Base-by-base conservation (phyloP, 2,797 vertebrate genomes). In the Trematomus bernacchii region DNA sequence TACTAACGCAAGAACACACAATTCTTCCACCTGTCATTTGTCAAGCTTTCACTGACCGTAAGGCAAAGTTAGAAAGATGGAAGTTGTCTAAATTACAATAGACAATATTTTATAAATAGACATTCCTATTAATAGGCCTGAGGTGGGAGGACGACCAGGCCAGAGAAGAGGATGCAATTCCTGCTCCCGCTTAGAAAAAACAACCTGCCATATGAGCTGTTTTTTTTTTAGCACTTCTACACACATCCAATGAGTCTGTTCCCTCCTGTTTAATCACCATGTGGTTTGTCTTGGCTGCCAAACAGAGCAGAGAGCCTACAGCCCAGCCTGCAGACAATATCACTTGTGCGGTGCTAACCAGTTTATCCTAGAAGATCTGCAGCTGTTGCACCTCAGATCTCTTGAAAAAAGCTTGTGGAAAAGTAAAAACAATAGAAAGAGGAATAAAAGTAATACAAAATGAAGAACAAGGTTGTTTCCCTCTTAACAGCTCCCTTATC, bases 141-240 rank as follows among this genome's bases (percentile, higher is more conserved):
- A 30, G 8, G 37, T 19, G 13, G 13, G 48, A 54, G 42, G 11
- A 42, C 19, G 52, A 50, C 44, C 27, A 14, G 0, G 6, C 16
- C 23, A 40, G 33, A 69, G 33, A n/a, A 66, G 23, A 78, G 21
- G 40, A 23, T 46, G 10, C 6, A 11, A 46, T 59, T 72, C 6
- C 44, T 60, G 52, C 15, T 66, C 11, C n/a, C 46, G 27, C 10
- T 23, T 19, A 65, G 27, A 21, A 54, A 23, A 15, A 50, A 16
- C 48, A 10, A 16, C 30, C 19, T 23, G 8, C 6, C 18, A 43
- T 44, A 46, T n/a, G 3, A 66, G 19, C 10, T 63, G 15, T 3
- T 9, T 15, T 30, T 30, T 27, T 51, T 55, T 30, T 18, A 48
- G 15, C 21, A 71, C 27, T 46, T 23, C 21, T 53, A 27, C 27